phyloP scores from a whole-genome alignment of 1,140 invertebrate species.

The Bombus consobrinus region DNA sequence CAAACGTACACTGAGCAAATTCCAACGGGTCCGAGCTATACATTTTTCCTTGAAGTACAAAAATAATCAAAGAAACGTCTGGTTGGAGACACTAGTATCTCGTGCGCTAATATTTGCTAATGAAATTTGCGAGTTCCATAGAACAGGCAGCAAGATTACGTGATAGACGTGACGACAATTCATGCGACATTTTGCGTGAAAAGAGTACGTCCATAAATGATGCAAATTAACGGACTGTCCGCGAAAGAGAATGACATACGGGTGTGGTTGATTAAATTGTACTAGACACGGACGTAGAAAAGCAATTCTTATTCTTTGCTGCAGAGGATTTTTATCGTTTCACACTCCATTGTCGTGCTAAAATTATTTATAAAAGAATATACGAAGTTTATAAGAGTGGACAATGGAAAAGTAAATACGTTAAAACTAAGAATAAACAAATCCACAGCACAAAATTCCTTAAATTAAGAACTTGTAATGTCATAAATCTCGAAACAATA shows the following conservation, averaged over 20 bases:
- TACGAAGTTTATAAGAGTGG: no score
- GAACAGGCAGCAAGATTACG: background rate
- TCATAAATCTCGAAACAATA: background rate
- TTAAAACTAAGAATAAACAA: background rate
- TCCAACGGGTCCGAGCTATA: no score
- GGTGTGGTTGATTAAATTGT: background rate
- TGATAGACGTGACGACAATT: background rate
- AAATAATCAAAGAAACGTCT: background rate
- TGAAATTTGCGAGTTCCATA: slow-evolving; percentile 6
- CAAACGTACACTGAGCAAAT: background rate
- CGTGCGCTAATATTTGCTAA: slow-evolving; percentile 24
- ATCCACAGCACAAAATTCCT: no score
- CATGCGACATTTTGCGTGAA: background rate
- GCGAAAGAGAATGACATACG: background rate
- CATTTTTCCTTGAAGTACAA: background rate
- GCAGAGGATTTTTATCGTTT: background rate
- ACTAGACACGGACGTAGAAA: background rate
- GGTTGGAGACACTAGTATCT: background rate
- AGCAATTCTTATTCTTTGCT: background rate
- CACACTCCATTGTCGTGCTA: background rate
- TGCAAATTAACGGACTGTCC: slow-evolving; percentile 22
- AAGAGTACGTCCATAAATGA: background rate
- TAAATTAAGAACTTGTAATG: background rate
- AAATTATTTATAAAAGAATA: background rate
- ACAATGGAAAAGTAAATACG: background rate